Percentiles rank a stretch among this genome's conserved stretches.
These are phyloP conservation scores for Percopsis transmontana DNA, from an alignment of 2,113 vertebrate species.

Conservation along the genomic window DNA sequence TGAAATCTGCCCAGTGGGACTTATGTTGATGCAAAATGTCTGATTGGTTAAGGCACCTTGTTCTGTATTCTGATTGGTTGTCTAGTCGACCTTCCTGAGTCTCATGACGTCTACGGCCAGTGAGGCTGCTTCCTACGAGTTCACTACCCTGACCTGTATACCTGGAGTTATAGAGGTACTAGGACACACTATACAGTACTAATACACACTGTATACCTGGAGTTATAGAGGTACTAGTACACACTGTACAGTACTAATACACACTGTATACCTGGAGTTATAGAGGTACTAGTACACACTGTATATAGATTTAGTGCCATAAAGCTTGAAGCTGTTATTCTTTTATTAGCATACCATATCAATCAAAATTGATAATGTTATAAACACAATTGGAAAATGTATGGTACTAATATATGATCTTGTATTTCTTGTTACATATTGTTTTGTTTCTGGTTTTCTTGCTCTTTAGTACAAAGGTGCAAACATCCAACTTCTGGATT, in stretches of 20 bases:
- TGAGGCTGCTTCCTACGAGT: constrained; percentile 95
- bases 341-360: not conserved
- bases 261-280: too few species aligned
- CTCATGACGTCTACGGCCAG: constrained; percentile 97
- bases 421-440: not conserved
- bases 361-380: too few species aligned
- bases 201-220: too few species aligned
- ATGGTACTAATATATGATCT: too few species aligned
- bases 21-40: not conserved
- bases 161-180: constrained; percentile 95
- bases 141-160: constrained; percentile 97
- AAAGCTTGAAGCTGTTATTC: not conserved
- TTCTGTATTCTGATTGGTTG: not conserved
- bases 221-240: too few species aligned
- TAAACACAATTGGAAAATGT: too few species aligned
- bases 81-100: constrained; percentile 95
- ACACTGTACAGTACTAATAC: too few species aligned
- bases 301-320: too few species aligned
- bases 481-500: constrained; percentile 96
- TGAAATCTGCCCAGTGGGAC: too few species aligned
- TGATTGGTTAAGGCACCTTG: not conserved
- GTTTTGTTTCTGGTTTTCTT: not conserved
- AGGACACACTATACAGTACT: not conserved
- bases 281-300: too few species aligned
- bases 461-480: constrained; percentile 93